Evolutionary conservation across 2,113 vertebrate species (phyloP), one percentile per base, ranked within the genome.

Genomic region (Uria lomvia): DNA sequence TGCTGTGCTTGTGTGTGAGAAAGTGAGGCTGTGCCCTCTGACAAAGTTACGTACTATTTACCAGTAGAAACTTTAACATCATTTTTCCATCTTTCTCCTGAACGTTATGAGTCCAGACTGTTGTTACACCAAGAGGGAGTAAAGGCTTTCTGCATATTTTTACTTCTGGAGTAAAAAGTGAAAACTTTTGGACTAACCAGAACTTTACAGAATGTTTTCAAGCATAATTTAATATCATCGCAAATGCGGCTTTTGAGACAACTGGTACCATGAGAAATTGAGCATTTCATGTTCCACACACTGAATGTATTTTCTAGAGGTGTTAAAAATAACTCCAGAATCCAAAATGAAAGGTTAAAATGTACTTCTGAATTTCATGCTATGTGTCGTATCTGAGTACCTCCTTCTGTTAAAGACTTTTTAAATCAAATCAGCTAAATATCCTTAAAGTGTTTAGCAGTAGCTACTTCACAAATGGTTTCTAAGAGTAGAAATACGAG

Each of bases 381-480:
- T 93, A 3, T 22, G 9, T 83, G 34, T 79, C n/a, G 29, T 72
- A 60, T 78, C 34, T 55, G 47, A 81, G 22, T 76, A 29, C 29
- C 1, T 42, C 62, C 63, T 87, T 81, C 40, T 49, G 17, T 88
- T 96, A 92, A 95, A 70, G 55, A 50, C 40, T 78, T 52, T 80
- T 93, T 67, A 84, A 85, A 72, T 84, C 9, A 22, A 91, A 87
- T 83, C 32, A 53, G 53, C 82, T 97, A 82, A 96, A 90, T 80
- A 76, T 52, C 17, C 52, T 45, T 18, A 86, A 74, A 43, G 84
- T 78, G 27, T 45, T 81, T 59, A 12, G 26, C 2, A n/a, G 59
- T 26, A 83, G 20, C 38, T 73, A 45, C 11, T 15, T 93, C 58
- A 70, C 73, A 75, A 45, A 62, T 59, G 23, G 12, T 70, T 93